phyloP scores from a whole-genome alignment of 2,888 invertebrate species.

The Dascillus cervinus region DNA sequence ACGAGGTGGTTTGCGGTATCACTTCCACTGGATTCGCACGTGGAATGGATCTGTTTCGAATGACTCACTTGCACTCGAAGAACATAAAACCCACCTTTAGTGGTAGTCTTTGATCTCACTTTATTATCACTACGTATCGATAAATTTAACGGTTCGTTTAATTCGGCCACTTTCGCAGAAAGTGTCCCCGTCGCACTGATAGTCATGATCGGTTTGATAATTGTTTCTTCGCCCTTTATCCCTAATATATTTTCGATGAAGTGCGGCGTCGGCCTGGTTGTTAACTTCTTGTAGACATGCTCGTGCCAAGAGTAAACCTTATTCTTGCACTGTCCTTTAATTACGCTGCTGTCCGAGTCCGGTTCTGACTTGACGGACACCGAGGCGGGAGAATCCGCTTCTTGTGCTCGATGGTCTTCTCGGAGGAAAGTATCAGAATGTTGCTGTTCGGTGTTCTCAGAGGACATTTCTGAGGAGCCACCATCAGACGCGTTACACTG shows the following conservation, averaged over 20 bases:
- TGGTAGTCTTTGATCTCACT: conserved; percentile 32
- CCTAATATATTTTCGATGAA: conserved; percentile 84
- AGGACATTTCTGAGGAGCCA: conserved; percentile 13
- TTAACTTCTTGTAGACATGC: conserved; percentile 79
- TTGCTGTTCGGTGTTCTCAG: conserved; percentile 10
- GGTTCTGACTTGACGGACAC: conserved; percentile 7
- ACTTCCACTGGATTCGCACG: conserved; percentile 10
- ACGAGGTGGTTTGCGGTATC: conserved; percentile 21
- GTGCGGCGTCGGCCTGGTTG: conserved; percentile 77
- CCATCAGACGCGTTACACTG: conserved; percentile 11
- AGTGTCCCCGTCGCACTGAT: conserved; percentile 21
- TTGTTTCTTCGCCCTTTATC: conserved; percentile 21
- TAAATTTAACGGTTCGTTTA: conserved; percentile 39
- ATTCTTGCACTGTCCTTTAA: conserved; percentile 14
- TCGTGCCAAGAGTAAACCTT: conserved; percentile 66
- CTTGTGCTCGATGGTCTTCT: conserved; percentile 10
- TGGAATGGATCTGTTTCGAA: conserved; percentile 6
- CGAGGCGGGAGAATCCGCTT: conserved; percentile 10
- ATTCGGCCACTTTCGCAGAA: conserved; percentile 23
- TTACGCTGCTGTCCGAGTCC: conserved; percentile 11
- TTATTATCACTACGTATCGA: conserved; percentile 37
- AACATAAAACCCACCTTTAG: conserved; percentile 27
- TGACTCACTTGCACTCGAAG: conserved; percentile 2
- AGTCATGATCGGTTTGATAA: conserved; percentile 14
- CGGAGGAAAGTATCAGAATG: conserved; percentile 11